A percentile compares a stretch with the other conserved stretches of the same genome.
These are phyloP conservation scores for Drosophila micromelanica DNA, from an alignment of 1,140 invertebrate species.

Conservation along the genomic window DNA sequence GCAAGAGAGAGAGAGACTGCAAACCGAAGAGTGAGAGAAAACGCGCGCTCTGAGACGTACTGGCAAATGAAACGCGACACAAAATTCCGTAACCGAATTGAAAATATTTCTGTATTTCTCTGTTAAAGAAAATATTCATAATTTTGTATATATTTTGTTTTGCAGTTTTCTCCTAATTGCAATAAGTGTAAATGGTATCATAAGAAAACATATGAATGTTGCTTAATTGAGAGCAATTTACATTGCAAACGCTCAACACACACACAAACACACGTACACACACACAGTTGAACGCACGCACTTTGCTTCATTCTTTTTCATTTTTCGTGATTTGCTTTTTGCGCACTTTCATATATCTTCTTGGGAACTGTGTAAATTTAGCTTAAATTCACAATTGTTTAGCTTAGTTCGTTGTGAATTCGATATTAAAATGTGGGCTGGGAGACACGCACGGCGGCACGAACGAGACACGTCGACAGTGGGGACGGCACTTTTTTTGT, in stretches of 20 bases:
- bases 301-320: conserved; percentile 54
- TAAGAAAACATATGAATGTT: conserved; percentile 14
- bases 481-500: conserved; percentile 43
- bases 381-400: conserved; percentile 53
- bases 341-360: conserved; percentile 38
- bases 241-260: conserved; percentile 49
- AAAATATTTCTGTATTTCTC: conserved; percentile 35
- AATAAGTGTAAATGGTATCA: conserved; percentile 8
- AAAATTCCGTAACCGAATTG: conserved; percentile 73
- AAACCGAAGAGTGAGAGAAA: conserved; percentile 34
- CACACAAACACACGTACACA: conserved; percentile 39
- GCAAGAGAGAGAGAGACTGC: conserved; percentile 1
- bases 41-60: conserved; percentile 39
- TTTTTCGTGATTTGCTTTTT: conserved; percentile 58
- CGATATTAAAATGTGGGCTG: conserved; percentile 19
- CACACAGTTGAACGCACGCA: conserved; percentile 54
- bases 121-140: conserved; percentile 32
- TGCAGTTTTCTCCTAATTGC: conserved; percentile 17
- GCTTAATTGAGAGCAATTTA: conserved; percentile 10
- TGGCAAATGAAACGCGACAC: conserved; percentile 65
- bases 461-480: conserved; percentile 72
- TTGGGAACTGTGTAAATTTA: conserved; percentile 30
- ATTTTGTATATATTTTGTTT: conserved; percentile 13
- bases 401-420: conserved; percentile 47
- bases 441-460: conserved; percentile 54